Percentiles rank a stretch among this genome's conserved stretches.
Evolutionary conservation across 1,140 invertebrate species (phyloP).

Genomic region (Drosophila trapezifrons): DNA sequence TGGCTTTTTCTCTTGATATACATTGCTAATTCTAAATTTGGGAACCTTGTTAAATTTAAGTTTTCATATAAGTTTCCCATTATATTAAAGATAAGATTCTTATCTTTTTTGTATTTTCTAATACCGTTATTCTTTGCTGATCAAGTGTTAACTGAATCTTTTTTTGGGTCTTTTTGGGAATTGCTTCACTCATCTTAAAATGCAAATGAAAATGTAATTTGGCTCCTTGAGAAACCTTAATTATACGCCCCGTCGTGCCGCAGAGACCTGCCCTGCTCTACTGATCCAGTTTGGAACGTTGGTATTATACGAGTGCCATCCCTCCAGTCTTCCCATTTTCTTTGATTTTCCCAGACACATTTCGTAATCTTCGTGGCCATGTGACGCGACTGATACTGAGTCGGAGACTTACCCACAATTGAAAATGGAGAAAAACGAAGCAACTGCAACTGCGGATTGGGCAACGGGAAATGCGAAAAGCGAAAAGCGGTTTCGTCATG

Average conservation of each 20-base stretch:
- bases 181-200: constrained; percentile 14
- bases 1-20: no score
- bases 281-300: constrained; percentile 56
- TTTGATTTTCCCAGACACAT: constrained; percentile 58
- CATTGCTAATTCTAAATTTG: neutral
- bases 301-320: neutral
- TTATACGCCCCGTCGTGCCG: constrained; percentile 46
- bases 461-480: constrained; percentile 41
- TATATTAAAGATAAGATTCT: no score
- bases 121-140: neutral
- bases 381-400: constrained; percentile 19
- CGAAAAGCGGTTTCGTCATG: constrained; percentile 33
- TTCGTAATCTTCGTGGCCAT: constrained; percentile 60
- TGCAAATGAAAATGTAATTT: constrained; percentile 36
- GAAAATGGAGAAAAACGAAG: constrained; percentile 22
- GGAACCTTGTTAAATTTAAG: no score
- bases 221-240: constrained; percentile 71
- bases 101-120: neutral
- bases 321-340: constrained; percentile 13
- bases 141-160: neutral
- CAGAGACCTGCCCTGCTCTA: constrained; percentile 30
- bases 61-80: no score
- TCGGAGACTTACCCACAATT: constrained; percentile 30
- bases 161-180: constrained; percentile 6
- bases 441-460: constrained; percentile 39